phyloP scores from a whole-genome alignment of 1,140 invertebrate genomes.

The Aleiodes sp. region DNA sequence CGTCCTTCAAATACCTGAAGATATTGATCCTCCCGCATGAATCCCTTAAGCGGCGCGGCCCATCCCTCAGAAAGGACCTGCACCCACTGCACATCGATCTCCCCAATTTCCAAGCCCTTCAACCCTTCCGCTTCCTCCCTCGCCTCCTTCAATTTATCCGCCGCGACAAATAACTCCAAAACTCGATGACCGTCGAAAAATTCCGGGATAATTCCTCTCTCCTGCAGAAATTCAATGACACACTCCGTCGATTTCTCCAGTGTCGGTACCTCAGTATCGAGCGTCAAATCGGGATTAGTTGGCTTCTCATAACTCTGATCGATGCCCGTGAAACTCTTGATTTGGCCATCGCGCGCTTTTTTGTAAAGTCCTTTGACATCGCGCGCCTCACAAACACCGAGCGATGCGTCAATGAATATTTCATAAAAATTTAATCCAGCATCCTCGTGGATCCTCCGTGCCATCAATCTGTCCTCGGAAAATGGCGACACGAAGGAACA shows the following conservation, averaged over 20 bases:
- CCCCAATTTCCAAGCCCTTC: slow-evolving; percentile 77
- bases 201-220: slow-evolving; percentile 70
- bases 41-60: slow-evolving; percentile 94
- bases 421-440: slow-evolving; percentile 92
- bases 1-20: slow-evolving; percentile 95
- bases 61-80: slow-evolving; percentile 96
- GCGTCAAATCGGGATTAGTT: slow-evolving; percentile 83
- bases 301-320: slow-evolving; percentile 94
- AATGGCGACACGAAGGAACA: slow-evolving; percentile 99
- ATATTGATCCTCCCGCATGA: slow-evolving; percentile 97
- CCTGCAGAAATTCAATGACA: slow-evolving; percentile 82
- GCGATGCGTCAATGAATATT: slow-evolving; percentile 94
- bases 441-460: slow-evolving; percentile 87
- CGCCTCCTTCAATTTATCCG: slow-evolving; percentile 70
- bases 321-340: slow-evolving; percentile 98
- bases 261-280: slow-evolving; percentile 83
- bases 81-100: slow-evolving; percentile 95
- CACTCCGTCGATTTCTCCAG: slow-evolving; percentile 85
- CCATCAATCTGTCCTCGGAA: slow-evolving; percentile 89
- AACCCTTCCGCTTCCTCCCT: slow-evolving; percentile 76
- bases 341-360: slow-evolving; percentile 92
- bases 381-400: slow-evolving; percentile 92
- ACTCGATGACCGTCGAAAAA: slow-evolving; percentile 63
- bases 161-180: slow-evolving; percentile 85
- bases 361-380: slow-evolving; percentile 99